phyloP scores from a whole-genome alignment of 2,888 invertebrate species.

The Pollenia amentaria region DNA sequence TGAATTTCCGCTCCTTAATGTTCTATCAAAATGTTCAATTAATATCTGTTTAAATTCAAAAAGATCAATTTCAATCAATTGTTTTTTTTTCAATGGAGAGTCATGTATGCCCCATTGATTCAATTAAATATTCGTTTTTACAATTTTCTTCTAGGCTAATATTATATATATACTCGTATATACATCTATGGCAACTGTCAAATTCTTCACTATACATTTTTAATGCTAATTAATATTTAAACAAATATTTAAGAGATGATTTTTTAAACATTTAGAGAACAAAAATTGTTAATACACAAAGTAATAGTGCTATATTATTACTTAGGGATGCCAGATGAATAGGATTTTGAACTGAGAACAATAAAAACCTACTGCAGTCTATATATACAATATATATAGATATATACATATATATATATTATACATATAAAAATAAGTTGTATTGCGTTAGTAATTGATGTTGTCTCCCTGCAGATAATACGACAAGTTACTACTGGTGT shows the following conservation, averaged over 20 bases:
- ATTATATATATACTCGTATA: too few species aligned
- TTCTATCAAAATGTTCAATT: not conserved
- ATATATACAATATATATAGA: too few species aligned
- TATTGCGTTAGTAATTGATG: too few species aligned
- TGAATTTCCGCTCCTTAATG: slow-evolving; percentile 19
- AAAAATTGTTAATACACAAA: not conserved
- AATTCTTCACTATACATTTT: slow-evolving; percentile 11
- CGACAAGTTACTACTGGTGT: too few species aligned
- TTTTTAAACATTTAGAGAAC: slow-evolving; percentile 3
- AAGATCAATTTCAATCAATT: slow-evolving; percentile 44
- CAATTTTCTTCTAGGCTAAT: not conserved
- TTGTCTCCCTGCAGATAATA: too few species aligned
- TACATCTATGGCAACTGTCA: not conserved
- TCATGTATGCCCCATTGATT: not conserved
- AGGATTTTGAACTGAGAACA: too few species aligned
- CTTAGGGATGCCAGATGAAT: not conserved
- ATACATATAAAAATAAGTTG: too few species aligned
- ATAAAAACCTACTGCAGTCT: too few species aligned
- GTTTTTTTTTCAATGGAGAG: not conserved
- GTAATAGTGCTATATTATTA: not conserved
- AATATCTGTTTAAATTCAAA: not conserved
- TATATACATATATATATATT: too few species aligned
- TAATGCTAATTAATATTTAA: not conserved
- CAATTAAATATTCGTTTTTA: slow-evolving; percentile 18
- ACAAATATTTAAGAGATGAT: slow-evolving; percentile 4